Evolutionary conservation across 2,888 invertebrate genomes (phyloP).

Genomic region (Noctuana brunneofusca): DNA sequence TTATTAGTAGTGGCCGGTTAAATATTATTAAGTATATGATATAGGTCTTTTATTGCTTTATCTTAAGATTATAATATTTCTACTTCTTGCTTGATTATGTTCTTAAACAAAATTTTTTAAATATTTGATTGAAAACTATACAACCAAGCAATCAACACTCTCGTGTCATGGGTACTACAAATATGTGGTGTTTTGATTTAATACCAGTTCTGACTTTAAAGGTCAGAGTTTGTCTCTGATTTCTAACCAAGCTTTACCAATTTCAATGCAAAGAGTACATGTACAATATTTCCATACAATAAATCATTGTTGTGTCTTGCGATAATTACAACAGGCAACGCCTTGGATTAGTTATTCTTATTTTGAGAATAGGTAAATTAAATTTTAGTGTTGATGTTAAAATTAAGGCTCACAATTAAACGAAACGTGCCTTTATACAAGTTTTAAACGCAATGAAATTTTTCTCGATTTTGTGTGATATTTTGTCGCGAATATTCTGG

Average conservation of each 20-base stretch:
- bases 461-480: too few species aligned
- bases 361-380: constrained; percentile 16
- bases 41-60: too few species aligned
- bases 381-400: not conserved
- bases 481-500: too few species aligned
- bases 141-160: too few species aligned
- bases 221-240: constrained; percentile 61
- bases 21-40: too few species aligned
- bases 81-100: too few species aligned
- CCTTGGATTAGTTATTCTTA: constrained; percentile 40
- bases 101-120: too few species aligned
- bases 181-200: not conserved
- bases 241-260: constrained; percentile 54
- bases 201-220: constrained; percentile 45
- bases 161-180: not conserved
- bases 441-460: too few species aligned
- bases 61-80: too few species aligned
- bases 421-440: too few species aligned
- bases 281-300: constrained; percentile 78
- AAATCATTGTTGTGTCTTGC: constrained; percentile 68
- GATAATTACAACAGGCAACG: constrained; percentile 68
- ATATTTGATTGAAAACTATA: too few species aligned
- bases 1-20: too few species aligned
- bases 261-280: constrained; percentile 67
- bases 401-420: not conserved